Evolutionary conservation across 2,113 vertebrate species (phyloP).

Genomic region (Psilopogon haemacephalus): DNA sequence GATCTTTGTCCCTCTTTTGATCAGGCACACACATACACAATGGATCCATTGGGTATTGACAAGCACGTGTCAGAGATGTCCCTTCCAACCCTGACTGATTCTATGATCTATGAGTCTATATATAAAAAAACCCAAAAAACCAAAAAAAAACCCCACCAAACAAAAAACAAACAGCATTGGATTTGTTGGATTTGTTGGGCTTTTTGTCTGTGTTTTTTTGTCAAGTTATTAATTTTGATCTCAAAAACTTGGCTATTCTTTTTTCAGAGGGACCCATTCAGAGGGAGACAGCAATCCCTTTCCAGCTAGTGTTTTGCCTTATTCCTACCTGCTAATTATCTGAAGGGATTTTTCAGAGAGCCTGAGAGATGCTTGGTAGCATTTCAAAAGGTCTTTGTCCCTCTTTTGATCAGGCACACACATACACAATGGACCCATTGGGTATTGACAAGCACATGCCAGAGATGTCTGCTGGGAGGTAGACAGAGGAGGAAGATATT

Average conservation of each 20-base stretch:
- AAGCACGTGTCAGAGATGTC: background rate
- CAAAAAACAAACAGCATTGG: too few relatives aligned
- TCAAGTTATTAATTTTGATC: background rate
- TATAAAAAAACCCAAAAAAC: too few relatives aligned
- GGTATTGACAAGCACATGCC: background rate
- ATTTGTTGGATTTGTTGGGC: too few relatives aligned
- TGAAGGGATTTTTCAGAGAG: background rate
- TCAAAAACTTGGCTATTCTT: background rate
- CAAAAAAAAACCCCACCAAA: too few relatives aligned
- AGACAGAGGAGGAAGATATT: constrained; percentile 7
- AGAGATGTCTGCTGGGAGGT: background rate
- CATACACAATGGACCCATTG: background rate
- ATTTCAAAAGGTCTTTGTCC: background rate
- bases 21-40: background rate
- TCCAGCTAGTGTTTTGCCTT: background rate
- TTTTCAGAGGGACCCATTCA: background rate
- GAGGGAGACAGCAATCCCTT: background rate
- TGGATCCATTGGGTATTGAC: background rate
- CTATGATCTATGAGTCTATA: too few relatives aligned
- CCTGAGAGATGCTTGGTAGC: background rate
- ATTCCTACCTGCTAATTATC: constrained; percentile 26
- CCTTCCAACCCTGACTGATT: too few relatives aligned
- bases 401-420: background rate
- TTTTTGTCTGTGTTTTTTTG: background rate
- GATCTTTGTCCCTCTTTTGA: background rate